Base-by-base conservation (phyloP, 2,797 vertebrate species). In the Trachops cirrhosus region DNA sequence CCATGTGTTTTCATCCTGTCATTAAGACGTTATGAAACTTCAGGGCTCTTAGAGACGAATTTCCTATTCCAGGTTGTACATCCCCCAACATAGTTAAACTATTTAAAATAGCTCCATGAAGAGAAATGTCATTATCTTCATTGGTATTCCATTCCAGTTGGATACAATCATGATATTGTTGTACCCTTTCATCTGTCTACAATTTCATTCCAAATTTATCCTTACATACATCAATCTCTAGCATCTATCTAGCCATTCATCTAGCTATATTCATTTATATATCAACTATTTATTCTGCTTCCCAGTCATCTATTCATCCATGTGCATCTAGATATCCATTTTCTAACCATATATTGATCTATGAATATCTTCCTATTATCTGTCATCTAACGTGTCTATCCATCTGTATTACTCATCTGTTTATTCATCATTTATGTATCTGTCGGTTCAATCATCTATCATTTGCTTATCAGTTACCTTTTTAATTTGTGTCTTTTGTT, bases 381-480 rank as follows among this genome's bases (percentile, higher is more conserved):
- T 95, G 70, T 90, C 95, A 97, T 95, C 83, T 91, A 93, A 93
- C 97, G 97, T 97, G 73, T 97, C 97, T 97, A 94, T 92, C 95
- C 96, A 97, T 96, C 97, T 93, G 7, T 96, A 94, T 97, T 97
- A 96, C 78, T 97, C 89, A 46, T 96, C 97, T 94, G 39, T 96
- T 97, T n/a, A 9, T 92, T 96, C 93, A 22, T 97, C 96, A 74
- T 94, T 92, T 48, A 9, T 95, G 70, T 95, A 87, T 95, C 95
- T 78, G 83, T 92, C 92, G 77, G 41, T 87, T 95, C 87, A 96
- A 96, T 99, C 98, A 99, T 98, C 98, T 97, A 91, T 97, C 98
- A 96, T 92, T 98, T 98, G 97, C 98, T 97, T 97, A 98, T 98
- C 98, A 98, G 91, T 98, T 97, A 97, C 96, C 97, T 98, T 96